Evolutionary conservation across 37 sponge, comb jelly and placozoan species (phyloP), one percentile per base, ranked within the genome.

Genomic region (Axinella damicornis): DNA sequence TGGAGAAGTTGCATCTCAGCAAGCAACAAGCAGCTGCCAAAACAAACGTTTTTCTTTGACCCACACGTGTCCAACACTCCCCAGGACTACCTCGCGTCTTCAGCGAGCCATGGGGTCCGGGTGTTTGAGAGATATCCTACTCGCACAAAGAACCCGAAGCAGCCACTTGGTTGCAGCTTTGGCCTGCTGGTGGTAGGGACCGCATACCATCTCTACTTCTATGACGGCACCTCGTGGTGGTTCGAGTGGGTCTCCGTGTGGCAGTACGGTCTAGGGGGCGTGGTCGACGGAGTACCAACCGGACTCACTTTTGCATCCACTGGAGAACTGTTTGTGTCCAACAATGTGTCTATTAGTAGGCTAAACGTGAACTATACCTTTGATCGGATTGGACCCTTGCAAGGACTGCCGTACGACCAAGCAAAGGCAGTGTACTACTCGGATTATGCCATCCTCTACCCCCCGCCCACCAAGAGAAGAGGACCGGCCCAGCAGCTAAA

Each of bases 171-270:
- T 12, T 46, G 46, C 16, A n/a, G 68, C 24, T 88, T 90, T 77
- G 95, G 95, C 5, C 68, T 94, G 30, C 81, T 94, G 46, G 95
- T 80, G 22, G 91, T 85, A 5, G 92, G 85, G 0, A 85, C 85
- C 2, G 52, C 28, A 12, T 68, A 78, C 16, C 68, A 65, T 17
- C 30, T 94, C 6, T 80, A 90, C 63, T 94, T 94, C 77, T 90
- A 73, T 65, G 89, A 94, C 77, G 95, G 95, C 1, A 31, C 35
- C 1, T 55, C 57, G 77, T 88, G 91, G 89, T 91, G 95, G 92
- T 91, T 91, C 79, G 95, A 94, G 65, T 94, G 95, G 95, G 78
- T 78, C 0, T 94, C 95, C 2, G 33, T 67, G 1, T 91, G 95
- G 95, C 34, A 71, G 28, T 64, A 77, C 11, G 86, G 92, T 17